Percentiles rank a stretch among this genome's conserved stretches.
phyloP scores from a whole-genome alignment of 2,113 vertebrate genomes.

The Caranx ignobilis region DNA sequence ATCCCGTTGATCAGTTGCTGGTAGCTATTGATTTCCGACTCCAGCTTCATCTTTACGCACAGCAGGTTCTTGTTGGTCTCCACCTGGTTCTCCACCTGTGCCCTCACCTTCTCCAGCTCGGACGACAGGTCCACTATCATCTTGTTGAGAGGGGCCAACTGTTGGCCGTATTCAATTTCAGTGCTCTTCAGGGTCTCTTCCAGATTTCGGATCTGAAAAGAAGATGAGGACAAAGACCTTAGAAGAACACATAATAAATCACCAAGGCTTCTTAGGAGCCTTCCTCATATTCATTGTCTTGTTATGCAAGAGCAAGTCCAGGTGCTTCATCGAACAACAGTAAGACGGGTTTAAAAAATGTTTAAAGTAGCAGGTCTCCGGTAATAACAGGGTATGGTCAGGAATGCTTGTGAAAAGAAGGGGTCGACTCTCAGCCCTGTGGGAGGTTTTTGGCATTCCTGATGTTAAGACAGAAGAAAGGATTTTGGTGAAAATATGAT shows the following conservation, averaged over 20 bases:
- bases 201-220: conserved; percentile 76
- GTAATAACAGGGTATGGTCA: conserved; percentile 44
- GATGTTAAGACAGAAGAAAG: not conserved
- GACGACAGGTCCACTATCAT: conserved; percentile 64
- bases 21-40: conserved; percentile 82
- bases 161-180: conserved; percentile 52
- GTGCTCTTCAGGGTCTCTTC: conserved; percentile 70
- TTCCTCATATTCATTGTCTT: not conserved
- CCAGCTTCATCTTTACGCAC: conserved; percentile 85
- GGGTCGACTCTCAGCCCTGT: not conserved
- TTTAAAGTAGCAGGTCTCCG: not conserved
- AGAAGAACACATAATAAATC: not conserved
- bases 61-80: conserved; percentile 80
- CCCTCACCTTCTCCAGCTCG: conserved; percentile 75
- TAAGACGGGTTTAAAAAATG: not conserved
- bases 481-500: not conserved
- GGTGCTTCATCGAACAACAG: not conserved
- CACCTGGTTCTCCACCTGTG: conserved; percentile 76
- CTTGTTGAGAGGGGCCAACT: conserved; percentile 63
- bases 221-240: not conserved
- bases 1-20: conserved; percentile 70
- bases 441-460: not conserved
- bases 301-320: conserved; percentile 4
- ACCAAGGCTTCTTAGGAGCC: not conserved
- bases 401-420: conserved; percentile 24